phyloP scores from a whole-genome alignment of 2,113 vertebrate genomes.

The Ariopsis seemanni region DNA sequence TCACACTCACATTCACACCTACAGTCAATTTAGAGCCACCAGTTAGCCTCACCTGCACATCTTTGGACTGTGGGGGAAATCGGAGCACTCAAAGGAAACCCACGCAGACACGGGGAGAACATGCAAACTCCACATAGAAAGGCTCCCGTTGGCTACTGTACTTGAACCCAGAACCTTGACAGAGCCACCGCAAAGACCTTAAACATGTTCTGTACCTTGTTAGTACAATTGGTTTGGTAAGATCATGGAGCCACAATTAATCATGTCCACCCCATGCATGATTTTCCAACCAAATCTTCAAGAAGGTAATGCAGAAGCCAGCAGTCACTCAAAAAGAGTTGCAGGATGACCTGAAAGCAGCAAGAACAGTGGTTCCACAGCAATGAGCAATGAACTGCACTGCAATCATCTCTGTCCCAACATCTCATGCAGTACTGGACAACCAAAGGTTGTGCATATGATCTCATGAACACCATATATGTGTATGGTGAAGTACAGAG shows the following conservation, averaged over 20 bases:
- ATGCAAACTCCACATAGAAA: too few species aligned
- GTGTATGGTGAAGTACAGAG: background rate
- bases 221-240: background rate
- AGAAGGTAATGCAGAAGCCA: background rate
- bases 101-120: too few species aligned
- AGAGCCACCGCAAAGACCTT: background rate
- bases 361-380: background rate
- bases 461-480: background rate
- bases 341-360: background rate
- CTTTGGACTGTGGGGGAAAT: too few species aligned
- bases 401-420: background rate
- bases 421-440: background rate
- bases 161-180: too few species aligned
- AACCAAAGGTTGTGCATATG: background rate
- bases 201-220: too few species aligned
- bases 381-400: background rate
- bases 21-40: too few species aligned
- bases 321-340: background rate
- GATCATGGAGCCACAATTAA: background rate
- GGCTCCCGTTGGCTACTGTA: too few species aligned
- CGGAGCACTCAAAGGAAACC: too few species aligned
- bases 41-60: too few species aligned
- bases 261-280: background rate
- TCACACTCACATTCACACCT: too few species aligned
- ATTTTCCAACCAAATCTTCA: background rate